Conservation (phyloP, 2,888 invertebrate species). For the Drosophila anomalata region DNA sequence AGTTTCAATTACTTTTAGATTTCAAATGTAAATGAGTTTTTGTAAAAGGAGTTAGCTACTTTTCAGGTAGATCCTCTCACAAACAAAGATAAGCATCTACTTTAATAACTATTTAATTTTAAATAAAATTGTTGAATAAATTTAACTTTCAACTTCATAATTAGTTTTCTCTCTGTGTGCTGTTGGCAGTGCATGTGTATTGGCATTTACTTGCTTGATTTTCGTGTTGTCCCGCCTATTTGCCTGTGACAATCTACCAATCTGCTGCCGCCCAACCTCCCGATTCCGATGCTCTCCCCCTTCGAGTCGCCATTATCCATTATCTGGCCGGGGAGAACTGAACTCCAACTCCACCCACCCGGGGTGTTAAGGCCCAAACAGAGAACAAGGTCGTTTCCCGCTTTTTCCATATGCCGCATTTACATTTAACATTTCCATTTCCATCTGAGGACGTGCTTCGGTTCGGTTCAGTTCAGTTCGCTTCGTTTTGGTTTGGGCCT, state of each 20-base stretch:
- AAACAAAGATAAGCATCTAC: too few species aligned
- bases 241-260: constrained; percentile 62
- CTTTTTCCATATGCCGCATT: constrained; percentile 61
- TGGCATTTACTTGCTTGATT: constrained; percentile 80
- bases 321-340: constrained; percentile 2
- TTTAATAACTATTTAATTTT: too few species aligned
- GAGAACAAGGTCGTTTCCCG: constrained; percentile 72
- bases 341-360: constrained; percentile 22
- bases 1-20: background rate
- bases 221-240: constrained; percentile 76
- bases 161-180: constrained; percentile 12
- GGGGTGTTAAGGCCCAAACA: constrained; percentile 77
- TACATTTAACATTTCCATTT: constrained; percentile 72
- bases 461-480: constrained; percentile 32
- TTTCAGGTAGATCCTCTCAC: too few species aligned
- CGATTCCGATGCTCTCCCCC: background rate
- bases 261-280: constrained; percentile 12
- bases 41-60: too few species aligned
- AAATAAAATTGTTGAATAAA: too few species aligned
- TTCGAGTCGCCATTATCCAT: background rate
- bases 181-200: constrained; percentile 60
- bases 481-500: background rate
- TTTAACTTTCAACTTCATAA: background rate
- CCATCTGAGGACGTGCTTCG: constrained; percentile 55
- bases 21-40: background rate